phyloP scores from a whole-genome alignment of 2,797 vertebrate species.

The Melopsittacus undulatus region DNA sequence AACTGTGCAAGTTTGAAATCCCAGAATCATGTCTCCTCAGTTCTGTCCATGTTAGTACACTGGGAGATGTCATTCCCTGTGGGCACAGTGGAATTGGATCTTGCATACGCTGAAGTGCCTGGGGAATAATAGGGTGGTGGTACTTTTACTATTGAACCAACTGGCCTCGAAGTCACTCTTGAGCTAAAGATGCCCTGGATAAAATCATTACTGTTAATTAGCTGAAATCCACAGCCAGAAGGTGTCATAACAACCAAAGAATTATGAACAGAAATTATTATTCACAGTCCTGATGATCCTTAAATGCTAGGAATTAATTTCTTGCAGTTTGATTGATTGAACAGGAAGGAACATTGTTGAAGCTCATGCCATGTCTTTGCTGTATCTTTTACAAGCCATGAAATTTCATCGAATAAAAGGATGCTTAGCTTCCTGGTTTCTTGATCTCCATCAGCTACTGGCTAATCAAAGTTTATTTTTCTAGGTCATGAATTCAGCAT shows the following conservation, averaged over 20 bases:
- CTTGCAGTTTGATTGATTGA: neutral
- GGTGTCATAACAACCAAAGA: constrained; percentile 58
- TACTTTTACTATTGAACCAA: neutral
- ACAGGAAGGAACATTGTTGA: neutral
- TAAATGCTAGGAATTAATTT: neutral
- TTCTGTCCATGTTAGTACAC: neutral
- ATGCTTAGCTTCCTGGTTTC: neutral
- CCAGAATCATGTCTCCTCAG: neutral
- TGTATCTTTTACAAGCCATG: neutral
- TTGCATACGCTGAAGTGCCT: neutral
- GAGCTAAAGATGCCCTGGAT: neutral
- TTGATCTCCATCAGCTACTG: neutral
- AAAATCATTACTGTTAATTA: constrained; percentile 54
- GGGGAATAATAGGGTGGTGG: neutral
- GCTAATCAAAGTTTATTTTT: constrained; percentile 3
- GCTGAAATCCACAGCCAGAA: constrained; percentile 55
- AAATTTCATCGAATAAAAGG: neutral
- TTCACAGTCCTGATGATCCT: neutral
- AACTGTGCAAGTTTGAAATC: neutral
- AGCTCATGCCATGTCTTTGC: neutral
- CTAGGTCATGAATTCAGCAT: neutral
- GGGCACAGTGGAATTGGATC: neutral
- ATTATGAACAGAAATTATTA: constrained; percentile 11
- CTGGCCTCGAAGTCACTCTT: neutral
- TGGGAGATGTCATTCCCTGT: rapidly evolving